Evolutionary conservation across 2,888 invertebrate species (phyloP).

Genomic region (Eupithecia inturbata): DNA sequence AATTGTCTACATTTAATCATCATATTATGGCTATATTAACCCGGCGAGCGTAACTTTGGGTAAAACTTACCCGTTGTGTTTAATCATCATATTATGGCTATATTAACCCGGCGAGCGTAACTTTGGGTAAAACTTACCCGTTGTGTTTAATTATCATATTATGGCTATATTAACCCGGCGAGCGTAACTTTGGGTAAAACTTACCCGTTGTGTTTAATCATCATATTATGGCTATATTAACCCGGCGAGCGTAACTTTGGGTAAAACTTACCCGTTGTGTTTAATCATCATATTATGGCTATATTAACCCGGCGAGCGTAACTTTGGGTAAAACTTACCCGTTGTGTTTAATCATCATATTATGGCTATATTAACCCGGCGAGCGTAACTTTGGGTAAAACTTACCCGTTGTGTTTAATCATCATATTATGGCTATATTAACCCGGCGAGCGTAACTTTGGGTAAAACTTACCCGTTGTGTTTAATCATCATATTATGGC

Average conservation of each 20-base stretch:
- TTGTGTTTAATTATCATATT: too few relatives aligned
- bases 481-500: too few relatives aligned
- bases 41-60: not conserved
- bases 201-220: not conserved
- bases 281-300: too few relatives aligned
- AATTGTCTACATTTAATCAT: not conserved
- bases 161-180: too few relatives aligned
- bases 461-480: not conserved
- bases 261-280: not conserved
- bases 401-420: not conserved
- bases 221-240: too few relatives aligned
- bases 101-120: not conserved
- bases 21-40: not conserved
- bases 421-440: too few relatives aligned
- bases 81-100: too few relatives aligned
- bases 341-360: too few relatives aligned
- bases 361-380: too few relatives aligned
- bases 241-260: not conserved
- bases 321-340: not conserved
- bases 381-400: not conserved
- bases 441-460: not conserved
- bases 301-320: not conserved
- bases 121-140: not conserved
- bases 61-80: not conserved
- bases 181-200: not conserved